Base-by-base conservation (phyloP, 2,113 vertebrate genomes). In the Psittacara wagleri region DNA sequence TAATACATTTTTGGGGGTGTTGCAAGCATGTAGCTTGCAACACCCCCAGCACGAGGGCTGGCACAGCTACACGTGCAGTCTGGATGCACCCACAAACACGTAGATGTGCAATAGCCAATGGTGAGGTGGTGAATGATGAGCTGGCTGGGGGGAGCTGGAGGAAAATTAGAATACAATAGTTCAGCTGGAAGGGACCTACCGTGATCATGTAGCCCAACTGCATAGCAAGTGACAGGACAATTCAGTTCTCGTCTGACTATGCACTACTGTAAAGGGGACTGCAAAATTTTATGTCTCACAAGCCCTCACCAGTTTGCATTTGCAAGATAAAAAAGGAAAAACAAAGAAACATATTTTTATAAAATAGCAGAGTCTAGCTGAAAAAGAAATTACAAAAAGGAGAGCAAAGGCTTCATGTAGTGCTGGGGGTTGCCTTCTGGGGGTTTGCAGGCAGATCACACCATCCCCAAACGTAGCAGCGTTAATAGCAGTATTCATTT, bases 401-500 rank as follows among this genome's bases (percentile, higher is more conserved):
- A 73, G 37, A 29, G 22, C 51, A 68, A 66, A 86, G 83, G 28
- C 35, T 55, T 61, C 1, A 3, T 17, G 13, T 39, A 25, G 64
- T 11, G 16, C 61, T 74, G 54, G 55, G 52, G 28, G 13, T 64
- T 62, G 16, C 69, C 57, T 90, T 49, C 48, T 49, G 46, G 20
- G 46, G 22, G 1, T 62, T 92, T 90, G 70, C 76, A 94, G 95
- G 55, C 64, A 72, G 49, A 57, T 80, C 83, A 88, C 15, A 28
- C 61, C 46, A n/a, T 63, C 83, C 39, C 25, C 51, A 64, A 52
- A 75, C 0, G 4, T 29, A 78, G 68, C 64, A 68, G 8, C 6
- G 1, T 75, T 92, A 80, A 63, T 81, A 72, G 55, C 43, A 29
- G 28, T 68, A 88, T 90, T 86, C 90, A 95, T 94, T 95, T 83